Conservation (phyloP, 2,888 invertebrate species). For the Diplazon laetatorius region DNA sequence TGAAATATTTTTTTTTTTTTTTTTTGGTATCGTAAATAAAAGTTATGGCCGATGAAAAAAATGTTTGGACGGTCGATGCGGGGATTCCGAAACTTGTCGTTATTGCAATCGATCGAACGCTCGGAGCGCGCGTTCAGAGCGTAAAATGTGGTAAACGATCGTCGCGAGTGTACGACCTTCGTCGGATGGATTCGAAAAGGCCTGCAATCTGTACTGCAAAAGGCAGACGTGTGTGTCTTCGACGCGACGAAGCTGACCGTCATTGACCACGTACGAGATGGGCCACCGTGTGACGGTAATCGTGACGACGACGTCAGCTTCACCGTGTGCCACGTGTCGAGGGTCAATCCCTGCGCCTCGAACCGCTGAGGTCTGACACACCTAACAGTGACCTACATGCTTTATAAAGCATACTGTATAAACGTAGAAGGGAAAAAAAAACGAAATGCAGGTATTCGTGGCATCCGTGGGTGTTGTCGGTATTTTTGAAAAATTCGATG, state of each 20-base stretch:
- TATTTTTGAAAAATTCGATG: too few relatives aligned
- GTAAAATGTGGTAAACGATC: background rate
- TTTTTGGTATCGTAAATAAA: background rate
- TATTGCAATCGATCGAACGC: conserved; percentile 44
- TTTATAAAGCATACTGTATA: conserved; percentile 13
- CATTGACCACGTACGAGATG: background rate
- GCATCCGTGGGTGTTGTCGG: background rate
- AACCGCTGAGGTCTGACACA: conserved; percentile 43
- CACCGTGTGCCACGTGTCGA: background rate
- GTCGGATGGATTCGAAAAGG: conserved; percentile 25
- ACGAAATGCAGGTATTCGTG: too few relatives aligned
- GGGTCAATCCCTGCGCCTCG: conserved; percentile 29
- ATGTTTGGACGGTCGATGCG: background rate
- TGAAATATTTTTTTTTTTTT: too few relatives aligned
- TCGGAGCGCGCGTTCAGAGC: background rate
- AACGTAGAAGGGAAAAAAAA: background rate
- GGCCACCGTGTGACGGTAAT: background rate
- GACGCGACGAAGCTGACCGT: conserved; percentile 17
- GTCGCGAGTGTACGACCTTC: conserved; percentile 27
- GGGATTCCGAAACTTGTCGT: conserved; percentile 3
- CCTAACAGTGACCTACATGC: conserved; percentile 60
- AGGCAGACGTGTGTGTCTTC: background rate
- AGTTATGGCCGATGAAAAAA: background rate
- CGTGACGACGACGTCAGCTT: conserved; percentile 25
- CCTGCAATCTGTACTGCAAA: background rate